A percentile compares a stretch with the other conserved stretches of the same genome.
These are phyloP conservation scores for Macrochelys suwanniensis DNA, from an alignment of 2,797 vertebrate species.

Conservation along the genomic window DNA sequence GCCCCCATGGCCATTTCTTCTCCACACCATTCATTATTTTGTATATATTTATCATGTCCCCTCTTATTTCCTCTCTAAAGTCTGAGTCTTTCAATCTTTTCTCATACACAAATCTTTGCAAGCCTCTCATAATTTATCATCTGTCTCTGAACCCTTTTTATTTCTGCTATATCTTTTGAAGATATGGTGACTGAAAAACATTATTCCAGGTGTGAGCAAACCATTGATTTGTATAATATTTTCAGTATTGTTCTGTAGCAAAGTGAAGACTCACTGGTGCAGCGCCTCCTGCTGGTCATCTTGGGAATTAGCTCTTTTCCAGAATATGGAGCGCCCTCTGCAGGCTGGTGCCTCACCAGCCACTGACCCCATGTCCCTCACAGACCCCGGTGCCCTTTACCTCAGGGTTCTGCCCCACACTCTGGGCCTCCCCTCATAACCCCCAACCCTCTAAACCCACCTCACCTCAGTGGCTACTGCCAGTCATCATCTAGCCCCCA, in stretches of 20 bases:
- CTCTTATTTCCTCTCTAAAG: background rate
- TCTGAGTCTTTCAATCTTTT: background rate
- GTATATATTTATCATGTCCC: background rate
- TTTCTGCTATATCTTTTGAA: background rate
- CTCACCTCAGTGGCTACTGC: no score
- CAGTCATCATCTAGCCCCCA: no score
- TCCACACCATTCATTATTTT: background rate
- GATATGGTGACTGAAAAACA: background rate
- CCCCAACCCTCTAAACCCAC: no score
- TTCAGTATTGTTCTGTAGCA: background rate
- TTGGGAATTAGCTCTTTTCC: no score
- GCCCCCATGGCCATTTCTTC: background rate
- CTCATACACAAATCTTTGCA: background rate
- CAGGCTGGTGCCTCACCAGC: no score
- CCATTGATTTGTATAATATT: background rate
- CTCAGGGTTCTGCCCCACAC: no score
- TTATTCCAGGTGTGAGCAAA: background rate
- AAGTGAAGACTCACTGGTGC: no score
- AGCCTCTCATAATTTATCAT: background rate
- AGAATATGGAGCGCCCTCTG: no score
- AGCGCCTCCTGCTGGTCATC: no score
- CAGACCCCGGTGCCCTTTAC: no score
- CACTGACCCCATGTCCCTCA: no score
- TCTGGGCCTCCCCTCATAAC: no score
- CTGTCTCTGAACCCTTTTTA: background rate